Conservation (phyloP, 2,888 invertebrate genomes). For the Athalia circularis region DNA sequence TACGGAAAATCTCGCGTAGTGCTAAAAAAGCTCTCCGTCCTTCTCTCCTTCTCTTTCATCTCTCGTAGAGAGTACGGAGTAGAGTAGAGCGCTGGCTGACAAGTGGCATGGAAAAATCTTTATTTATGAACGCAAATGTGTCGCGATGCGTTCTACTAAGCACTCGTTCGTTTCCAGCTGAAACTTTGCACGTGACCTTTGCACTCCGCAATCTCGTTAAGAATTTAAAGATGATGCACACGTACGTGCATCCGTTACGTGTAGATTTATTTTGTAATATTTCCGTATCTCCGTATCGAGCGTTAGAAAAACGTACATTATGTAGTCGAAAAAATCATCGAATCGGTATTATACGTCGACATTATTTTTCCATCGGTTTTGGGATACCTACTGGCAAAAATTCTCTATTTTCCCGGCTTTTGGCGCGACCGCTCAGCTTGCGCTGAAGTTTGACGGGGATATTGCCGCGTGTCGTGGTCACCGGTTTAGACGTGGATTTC, state of each 20-base stretch:
- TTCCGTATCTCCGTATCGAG: no score
- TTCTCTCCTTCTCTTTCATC: not conserved
- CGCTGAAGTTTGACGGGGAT: conserved; percentile 13
- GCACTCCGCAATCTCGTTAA: not conserved
- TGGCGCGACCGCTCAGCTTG: not conserved
- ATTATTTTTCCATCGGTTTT: no score
- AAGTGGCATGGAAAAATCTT: conserved; percentile 59
- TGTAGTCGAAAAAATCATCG: no score
- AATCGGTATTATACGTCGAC: no score
- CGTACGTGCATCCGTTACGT: no score
- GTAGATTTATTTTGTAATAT: not conserved
- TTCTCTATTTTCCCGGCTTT: not conserved
- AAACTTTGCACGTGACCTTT: conserved; percentile 24
- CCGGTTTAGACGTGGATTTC: conserved; percentile 14
- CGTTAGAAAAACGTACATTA: no score
- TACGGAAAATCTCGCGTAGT: conserved; percentile 59
- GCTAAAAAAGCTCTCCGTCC: conserved; percentile 56
- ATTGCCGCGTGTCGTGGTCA: not conserved
- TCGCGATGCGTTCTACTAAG: conserved; percentile 22
- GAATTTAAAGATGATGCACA: not conserved
- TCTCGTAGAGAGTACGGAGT: not conserved
- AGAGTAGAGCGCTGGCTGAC: conserved; percentile 1
- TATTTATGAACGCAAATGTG: conserved; percentile 63
- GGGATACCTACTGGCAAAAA: no score
- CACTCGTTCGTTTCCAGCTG: conserved; percentile 20